Conservation (phyloP, 2,888 invertebrate genomes). For the Ceramica pisi region DNA sequence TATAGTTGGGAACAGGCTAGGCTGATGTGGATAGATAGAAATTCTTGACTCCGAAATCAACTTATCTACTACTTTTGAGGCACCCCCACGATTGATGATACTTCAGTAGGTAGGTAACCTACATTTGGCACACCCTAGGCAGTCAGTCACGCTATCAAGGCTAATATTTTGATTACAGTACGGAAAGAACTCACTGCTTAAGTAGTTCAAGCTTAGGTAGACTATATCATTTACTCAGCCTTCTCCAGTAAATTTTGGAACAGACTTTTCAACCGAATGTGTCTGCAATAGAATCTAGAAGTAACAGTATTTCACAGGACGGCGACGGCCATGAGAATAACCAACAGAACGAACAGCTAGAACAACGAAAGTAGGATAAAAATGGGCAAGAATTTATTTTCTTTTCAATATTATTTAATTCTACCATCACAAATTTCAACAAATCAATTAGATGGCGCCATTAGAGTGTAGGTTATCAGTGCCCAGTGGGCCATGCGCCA, state of each 20-base stretch:
- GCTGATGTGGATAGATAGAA: too few species aligned
- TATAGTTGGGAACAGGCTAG: too few species aligned
- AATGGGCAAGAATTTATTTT: constrained; percentile 4
- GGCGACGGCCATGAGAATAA: too few species aligned
- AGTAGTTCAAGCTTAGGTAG: too few species aligned
- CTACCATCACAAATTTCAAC: constrained; percentile 23
- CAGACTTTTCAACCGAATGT: too few species aligned
- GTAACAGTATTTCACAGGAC: too few species aligned
- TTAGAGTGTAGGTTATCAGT: constrained; percentile 51
- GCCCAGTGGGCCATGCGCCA: constrained; percentile 65
- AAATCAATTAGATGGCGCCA: constrained; percentile 41
- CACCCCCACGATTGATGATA: neutral
- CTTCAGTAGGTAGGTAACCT: neutral
- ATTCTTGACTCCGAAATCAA: too few species aligned
- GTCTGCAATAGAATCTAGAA: too few species aligned
- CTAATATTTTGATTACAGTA: neutral
- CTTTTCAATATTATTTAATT: constrained; percentile 23
- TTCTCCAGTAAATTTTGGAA: too few species aligned
- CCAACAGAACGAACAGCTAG: too few species aligned
- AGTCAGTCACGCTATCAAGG: constrained; percentile 16
- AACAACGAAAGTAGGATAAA: neutral
- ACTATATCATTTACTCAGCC: too few species aligned
- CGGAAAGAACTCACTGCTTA: neutral
- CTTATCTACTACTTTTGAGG: neutral
- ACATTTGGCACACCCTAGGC: neutral